These are phyloP conservation scores for Pogonocherus hispidulus DNA, from an alignment of 2,888 invertebrate genomes.

Conservation along the genomic window DNA sequence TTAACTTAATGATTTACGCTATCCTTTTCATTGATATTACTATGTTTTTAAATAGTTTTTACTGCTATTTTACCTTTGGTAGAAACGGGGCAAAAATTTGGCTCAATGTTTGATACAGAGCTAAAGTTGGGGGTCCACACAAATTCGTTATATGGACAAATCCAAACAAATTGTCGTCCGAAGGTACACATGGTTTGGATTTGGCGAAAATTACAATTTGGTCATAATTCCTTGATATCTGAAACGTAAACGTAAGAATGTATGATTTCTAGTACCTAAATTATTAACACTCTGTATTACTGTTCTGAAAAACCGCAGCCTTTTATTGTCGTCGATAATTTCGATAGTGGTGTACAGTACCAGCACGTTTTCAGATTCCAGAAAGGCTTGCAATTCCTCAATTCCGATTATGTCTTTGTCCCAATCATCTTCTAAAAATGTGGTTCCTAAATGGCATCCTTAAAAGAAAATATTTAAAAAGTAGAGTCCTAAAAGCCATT, in stretches of 20 bases:
- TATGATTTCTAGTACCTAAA: constrained; percentile 1
- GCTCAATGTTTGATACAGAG: constrained; percentile 75
- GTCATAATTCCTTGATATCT: constrained; percentile 41
- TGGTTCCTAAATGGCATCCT: constrained; percentile 60
- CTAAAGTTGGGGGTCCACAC: constrained; percentile 73
- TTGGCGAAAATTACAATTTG: constrained; percentile 75
- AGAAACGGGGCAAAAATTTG: constrained; percentile 72
- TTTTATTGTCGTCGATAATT: constrained; percentile 62
- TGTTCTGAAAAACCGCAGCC: constrained; percentile 57
- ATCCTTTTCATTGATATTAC: too few relatives aligned
- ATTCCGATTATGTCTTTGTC: constrained; percentile 62
- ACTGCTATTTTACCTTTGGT: constrained; percentile 59
- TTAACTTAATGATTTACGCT: too few relatives aligned
- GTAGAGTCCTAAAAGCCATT: too few relatives aligned
- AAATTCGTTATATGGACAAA: constrained; percentile 74
- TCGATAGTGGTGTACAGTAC: constrained; percentile 68
- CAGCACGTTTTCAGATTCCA: constrained; percentile 68
- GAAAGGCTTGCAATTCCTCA: constrained; percentile 67
- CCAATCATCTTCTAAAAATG: constrained; percentile 55
- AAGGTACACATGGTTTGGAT: constrained; percentile 72
- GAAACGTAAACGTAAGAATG: constrained; percentile 22
- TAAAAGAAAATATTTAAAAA: neutral
- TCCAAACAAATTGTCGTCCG: constrained; percentile 72
- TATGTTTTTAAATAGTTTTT: too few relatives aligned
- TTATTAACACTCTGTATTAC: constrained; percentile 49